These are phyloP conservation scores for Dasysyrphus tricinctus DNA, from an alignment of 2,888 invertebrate species.

Conservation along the genomic window DNA sequence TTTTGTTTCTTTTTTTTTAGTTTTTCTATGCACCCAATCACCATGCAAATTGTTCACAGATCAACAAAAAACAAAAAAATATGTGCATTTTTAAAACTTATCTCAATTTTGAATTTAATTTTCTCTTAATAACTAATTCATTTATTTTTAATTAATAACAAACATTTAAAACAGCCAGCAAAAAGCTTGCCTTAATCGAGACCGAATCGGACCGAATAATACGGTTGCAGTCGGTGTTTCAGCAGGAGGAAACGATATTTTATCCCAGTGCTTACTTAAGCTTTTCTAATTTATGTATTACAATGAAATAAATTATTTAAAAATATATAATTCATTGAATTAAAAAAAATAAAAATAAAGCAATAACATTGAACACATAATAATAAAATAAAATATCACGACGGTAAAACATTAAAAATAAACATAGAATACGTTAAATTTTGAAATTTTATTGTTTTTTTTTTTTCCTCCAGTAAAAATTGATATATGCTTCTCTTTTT, in stretches of 20 bases:
- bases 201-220: constrained; percentile 69
- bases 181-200: constrained; percentile 76
- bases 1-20: constrained; percentile 6
- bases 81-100: constrained; percentile 77
- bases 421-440: constrained; percentile 39
- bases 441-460: constrained; percentile 22
- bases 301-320: constrained; percentile 54
- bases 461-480: constrained; percentile 63
- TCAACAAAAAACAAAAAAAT: constrained; percentile 77
- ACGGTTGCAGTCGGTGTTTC: constrained; percentile 53
- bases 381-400: constrained; percentile 45
- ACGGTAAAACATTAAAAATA: constrained; percentile 45
- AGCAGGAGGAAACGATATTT: constrained; percentile 73
- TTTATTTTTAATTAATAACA: constrained; percentile 25
- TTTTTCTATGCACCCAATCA: constrained; percentile 69
- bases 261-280: constrained; percentile 76
- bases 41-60: constrained; percentile 72
- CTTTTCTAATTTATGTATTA: constrained; percentile 62
- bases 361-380: constrained; percentile 58
- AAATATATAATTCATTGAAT: constrained; percentile 27
- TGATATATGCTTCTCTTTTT: constrained; percentile 44
- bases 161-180: constrained; percentile 64
- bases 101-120: constrained; percentile 25
- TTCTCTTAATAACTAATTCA: constrained; percentile 35
- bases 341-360: constrained; percentile 37